Conservation (phyloP, 2,888 invertebrate genomes). For the Zelleria hepariella region DNA sequence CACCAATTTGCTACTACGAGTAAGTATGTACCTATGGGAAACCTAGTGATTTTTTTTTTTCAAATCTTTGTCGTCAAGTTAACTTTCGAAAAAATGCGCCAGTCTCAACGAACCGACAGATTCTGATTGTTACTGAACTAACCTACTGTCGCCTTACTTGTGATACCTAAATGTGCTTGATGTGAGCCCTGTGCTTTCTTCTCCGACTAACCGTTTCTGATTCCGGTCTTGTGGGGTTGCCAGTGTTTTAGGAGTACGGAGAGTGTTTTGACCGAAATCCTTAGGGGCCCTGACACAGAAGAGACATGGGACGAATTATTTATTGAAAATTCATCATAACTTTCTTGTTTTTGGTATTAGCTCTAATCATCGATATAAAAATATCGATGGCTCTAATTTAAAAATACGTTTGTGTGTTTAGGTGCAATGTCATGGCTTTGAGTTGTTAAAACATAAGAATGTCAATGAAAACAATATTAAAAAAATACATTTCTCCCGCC, state of each 20-base stretch:
- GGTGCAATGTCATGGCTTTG: too few relatives aligned
- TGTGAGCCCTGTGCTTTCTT: neutral
- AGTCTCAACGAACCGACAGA: neutral
- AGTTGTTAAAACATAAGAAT: too few relatives aligned
- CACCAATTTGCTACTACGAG: too few relatives aligned
- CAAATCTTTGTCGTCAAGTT: too few relatives aligned
- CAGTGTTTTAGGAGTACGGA: slow-evolving; percentile 17
- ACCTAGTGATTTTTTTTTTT: too few relatives aligned
- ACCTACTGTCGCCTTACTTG: neutral
- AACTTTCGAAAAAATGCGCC: neutral
- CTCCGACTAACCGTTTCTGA: slow-evolving; percentile 39
- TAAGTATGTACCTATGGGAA: too few relatives aligned
- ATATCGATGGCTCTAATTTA: too few relatives aligned
- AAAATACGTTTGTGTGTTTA: too few relatives aligned
- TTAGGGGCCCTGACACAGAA: neutral
- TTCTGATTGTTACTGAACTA: neutral
- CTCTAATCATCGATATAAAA: too few relatives aligned
- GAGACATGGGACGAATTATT: neutral
- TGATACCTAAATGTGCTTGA: neutral
- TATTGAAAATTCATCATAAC: neutral
- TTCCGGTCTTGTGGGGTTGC: slow-evolving; percentile 47
- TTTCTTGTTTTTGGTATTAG: too few relatives aligned
- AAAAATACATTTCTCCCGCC: too few relatives aligned
- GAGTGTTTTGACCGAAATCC: neutral
- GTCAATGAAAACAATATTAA: too few relatives aligned